Evolutionary conservation across 2,888 invertebrate species (phyloP), one percentile per base, ranked within the genome.

Genomic region (Habroteleia sp.): DNA sequence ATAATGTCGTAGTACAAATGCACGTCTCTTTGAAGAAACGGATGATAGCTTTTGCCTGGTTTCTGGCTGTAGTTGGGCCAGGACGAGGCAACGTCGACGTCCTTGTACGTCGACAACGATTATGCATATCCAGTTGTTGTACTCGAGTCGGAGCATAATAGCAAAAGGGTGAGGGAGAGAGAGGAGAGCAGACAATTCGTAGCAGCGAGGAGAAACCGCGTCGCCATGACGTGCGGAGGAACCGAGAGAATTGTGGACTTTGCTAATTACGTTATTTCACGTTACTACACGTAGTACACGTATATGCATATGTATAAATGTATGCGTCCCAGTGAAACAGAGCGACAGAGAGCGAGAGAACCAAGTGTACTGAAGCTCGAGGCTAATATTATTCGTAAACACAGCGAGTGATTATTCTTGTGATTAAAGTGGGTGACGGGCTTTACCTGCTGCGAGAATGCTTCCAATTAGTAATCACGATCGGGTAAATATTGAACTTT

Each of bases 361-460:
- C 41, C 74, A 69, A 79, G 79, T 79, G 78, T 78, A 63, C 77
- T 74, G 63, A 76, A 77, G 76, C 77, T 54, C 74, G 65, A 66
- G 62, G 76, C 73, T 79, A 79, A 79, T 79, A 78, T 76, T 78
- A 78, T 77, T 78, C 77, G 78, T 78, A 77, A 79, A 76, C 79
- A 79, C 65, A 60, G 16, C 73, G 71, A 74, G 74, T 77, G 76
- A 78, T 79, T 79, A 78, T 79, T 79, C 78, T 77, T 77, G 77
- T 73, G 75, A 79, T 79, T 78, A 79, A 78, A 74, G 72, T 50
- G 58, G 56, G 48, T 56, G 72, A 58, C 56, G 48, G 44, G 29
- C 44, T 46, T 17, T 31, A 25, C 54, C 48, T 23, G 48, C 29
- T 25, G 41, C 39, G 20, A 46, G 56, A 56, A 39, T 48, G 46